Conservation (phyloP, 1,140 invertebrate species). For the Spodoptera frugiperda region DNA sequence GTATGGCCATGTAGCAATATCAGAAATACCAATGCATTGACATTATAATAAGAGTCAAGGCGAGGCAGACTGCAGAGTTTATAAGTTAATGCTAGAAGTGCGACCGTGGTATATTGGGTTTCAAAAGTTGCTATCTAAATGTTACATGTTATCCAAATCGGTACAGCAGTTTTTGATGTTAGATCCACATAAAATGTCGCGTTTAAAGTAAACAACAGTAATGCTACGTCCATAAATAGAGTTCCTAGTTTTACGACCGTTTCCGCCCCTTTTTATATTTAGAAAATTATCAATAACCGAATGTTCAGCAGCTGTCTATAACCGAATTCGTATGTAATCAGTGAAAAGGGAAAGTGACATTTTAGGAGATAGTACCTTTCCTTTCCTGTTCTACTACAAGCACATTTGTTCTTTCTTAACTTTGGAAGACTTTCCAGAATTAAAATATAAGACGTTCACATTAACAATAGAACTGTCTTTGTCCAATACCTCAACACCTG, state of each 20-base stretch:
- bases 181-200: too few species aligned
- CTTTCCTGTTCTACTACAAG: background rate
- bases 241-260: background rate
- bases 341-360: too few species aligned
- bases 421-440: too few species aligned
- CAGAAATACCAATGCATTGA: slow-evolving; percentile 25
- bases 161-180: too few species aligned
- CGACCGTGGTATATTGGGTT: too few species aligned
- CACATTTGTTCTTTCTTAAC: background rate
- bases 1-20: slow-evolving; percentile 4
- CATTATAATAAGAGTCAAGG: slow-evolving; percentile 16
- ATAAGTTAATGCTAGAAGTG: background rate
- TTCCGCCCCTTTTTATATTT: slow-evolving; percentile 18
- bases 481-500: background rate
- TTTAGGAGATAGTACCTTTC: too few species aligned
- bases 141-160: too few species aligned
- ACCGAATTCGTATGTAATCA: background rate
- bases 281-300: background rate
- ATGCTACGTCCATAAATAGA: background rate
- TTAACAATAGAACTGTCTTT: too few species aligned
- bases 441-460: too few species aligned
- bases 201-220: too few species aligned
- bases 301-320: slow-evolving; percentile 18
- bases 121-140: too few species aligned
- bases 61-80: background rate